Base-by-base conservation (phyloP, 2,888 invertebrate species). In the Mythimna lalbum region DNA sequence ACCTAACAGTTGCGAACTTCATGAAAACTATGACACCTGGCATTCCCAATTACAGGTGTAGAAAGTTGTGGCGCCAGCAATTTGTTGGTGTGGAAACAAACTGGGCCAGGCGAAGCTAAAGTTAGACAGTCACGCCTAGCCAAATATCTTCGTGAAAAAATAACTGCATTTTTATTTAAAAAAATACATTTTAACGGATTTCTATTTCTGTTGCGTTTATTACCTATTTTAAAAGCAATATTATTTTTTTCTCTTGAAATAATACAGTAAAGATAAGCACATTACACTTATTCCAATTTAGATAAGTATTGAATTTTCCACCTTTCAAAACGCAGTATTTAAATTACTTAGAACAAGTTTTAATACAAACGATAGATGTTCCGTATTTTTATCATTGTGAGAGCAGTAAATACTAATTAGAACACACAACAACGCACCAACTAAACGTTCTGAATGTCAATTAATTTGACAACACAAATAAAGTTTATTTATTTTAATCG, bases 31-130 rank as follows among this genome's bases (percentile, higher is more conserved):
- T 75, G 76, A 79, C 78, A 86, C 83, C 84, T 86, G 84, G 81
- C 80, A 81, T 87, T 88, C 78, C 86, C 87, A 89, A 89, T 90
- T 90, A 90, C 86, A 88, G 86, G 87, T 89, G 87, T 86, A 86
- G 85, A 85, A 84, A 84, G 83, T 86, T 84, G 84, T 84, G 84
- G 86, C 82, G 75, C 69, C 81, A 83, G 88, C 88, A 90, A 89
- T 91, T 91, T 90, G 87, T 85, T 82, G 67, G 81, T 73, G 83
- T 84, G 86, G 86, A 88, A 87, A 85, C 85, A 86, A 90, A 89
- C 86, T 86, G 82, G 86, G 86, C 73, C 86, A 87, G 84, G 78
- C 84, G 80, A 78, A 85, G 80, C 31, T 52, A 64, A 81, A 81
- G 73, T 80, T 80, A 86, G 86, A 87, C 87, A 85, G 82, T 70